Evolutionary conservation across 2,888 invertebrate species (phyloP).

Genomic region (Scaptomyza polygonia): DNA sequence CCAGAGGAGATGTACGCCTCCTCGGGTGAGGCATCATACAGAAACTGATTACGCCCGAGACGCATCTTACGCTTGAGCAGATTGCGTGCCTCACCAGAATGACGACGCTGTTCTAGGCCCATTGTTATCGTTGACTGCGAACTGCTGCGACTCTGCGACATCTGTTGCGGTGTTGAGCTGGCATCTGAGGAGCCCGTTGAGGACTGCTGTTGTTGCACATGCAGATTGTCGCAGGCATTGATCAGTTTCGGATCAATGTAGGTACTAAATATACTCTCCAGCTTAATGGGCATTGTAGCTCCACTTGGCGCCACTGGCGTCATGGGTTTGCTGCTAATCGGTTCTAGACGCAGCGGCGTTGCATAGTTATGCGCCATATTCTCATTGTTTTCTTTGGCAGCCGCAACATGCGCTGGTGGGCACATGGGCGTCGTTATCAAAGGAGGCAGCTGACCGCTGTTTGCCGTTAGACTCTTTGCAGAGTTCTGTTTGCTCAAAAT

Average conservation of each 20-base stretch:
- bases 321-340: conserved; percentile 36
- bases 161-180: conserved; percentile 64
- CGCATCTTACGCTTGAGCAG: conserved; percentile 83
- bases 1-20: conserved; percentile 67
- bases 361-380: conserved; percentile 37
- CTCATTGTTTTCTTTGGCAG: conserved; percentile 56
- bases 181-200: conserved; percentile 67
- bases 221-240: conserved; percentile 89
- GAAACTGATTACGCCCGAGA: conserved; percentile 84
- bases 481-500: conserved; percentile 84
- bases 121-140: conserved; percentile 66
- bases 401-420: not conserved
- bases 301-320: conserved; percentile 6
- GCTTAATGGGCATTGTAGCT: conserved; percentile 54
- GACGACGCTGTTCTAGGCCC: conserved; percentile 59
- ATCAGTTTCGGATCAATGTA: conserved; percentile 87
- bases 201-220: conserved; percentile 82
- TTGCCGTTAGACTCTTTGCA: conserved; percentile 73
- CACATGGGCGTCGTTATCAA: conserved; percentile 33
- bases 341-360: conserved; percentile 64
- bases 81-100: conserved; percentile 79
- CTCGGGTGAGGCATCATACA: conserved; percentile 84
- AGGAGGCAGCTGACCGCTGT: conserved; percentile 56
- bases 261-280: conserved; percentile 72
- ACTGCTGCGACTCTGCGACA: conserved; percentile 63